Percentiles rank a stretch among this genome's conserved stretches.
Conservation (phyloP, 2,797 vertebrate genomes). For the Malurus splendens region DNA sequence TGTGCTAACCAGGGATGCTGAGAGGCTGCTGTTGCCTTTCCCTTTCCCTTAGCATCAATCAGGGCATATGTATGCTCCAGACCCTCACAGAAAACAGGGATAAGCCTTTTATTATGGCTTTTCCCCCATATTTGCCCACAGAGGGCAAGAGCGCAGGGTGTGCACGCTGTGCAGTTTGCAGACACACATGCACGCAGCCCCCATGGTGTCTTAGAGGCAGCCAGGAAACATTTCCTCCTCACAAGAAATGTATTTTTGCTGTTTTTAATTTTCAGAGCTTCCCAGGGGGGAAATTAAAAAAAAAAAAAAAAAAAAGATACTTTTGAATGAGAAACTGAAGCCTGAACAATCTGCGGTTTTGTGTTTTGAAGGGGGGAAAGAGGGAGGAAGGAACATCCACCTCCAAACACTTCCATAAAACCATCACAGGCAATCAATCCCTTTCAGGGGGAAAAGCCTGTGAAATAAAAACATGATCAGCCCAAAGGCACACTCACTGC, state of each 20-base stretch:
- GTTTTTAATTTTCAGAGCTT: constrained; percentile 42
- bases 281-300: not conserved
- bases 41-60: not conserved
- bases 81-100: not conserved
- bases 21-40: not conserved
- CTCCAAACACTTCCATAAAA: not conserved
- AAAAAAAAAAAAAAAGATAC: not conserved
- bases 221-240: constrained; percentile 16
- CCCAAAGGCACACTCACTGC: not conserved
- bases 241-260: constrained; percentile 14
- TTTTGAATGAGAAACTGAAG: constrained; percentile 23
- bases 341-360: not conserved
- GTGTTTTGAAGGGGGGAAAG: not conserved
- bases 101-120: not conserved
- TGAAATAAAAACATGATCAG: not conserved
- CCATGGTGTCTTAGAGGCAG: not conserved
- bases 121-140: not conserved
- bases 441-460: not conserved
- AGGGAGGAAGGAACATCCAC: not conserved
- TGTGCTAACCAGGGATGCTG: not conserved
- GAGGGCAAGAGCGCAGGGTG: not conserved
- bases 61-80: not conserved
- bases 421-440: not conserved
- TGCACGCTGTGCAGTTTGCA: not conserved
- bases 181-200: not conserved